phyloP scores from a whole-genome alignment of 2,113 vertebrate species.

The Myrmecophaga tridactyla region DNA sequence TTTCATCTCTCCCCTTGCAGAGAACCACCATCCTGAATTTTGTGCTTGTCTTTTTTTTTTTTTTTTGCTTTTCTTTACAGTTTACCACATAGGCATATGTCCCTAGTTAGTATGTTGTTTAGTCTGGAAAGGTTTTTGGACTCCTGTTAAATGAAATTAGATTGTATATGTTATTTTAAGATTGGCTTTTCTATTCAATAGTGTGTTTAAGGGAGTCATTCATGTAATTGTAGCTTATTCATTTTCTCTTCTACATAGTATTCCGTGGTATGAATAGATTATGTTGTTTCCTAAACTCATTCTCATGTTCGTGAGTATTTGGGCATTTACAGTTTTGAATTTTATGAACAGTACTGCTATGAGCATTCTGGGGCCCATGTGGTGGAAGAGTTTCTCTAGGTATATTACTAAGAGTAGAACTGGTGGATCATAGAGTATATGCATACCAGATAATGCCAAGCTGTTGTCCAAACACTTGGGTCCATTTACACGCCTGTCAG shows the following conservation, averaged over 20 bases:
- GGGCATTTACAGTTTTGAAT: background rate
- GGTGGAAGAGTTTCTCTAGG: background rate
- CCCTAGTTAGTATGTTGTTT: background rate
- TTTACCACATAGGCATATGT: background rate
- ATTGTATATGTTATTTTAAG: background rate
- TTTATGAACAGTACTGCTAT: background rate
- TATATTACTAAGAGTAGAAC: background rate
- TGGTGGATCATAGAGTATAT: background rate
- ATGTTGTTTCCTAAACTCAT: background rate
- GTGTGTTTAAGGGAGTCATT: background rate
- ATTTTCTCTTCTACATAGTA: background rate
- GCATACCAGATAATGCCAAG: background rate
- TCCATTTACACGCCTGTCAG: background rate
- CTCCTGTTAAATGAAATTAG: background rate
- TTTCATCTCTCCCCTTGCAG: background rate
- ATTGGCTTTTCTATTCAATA: background rate
- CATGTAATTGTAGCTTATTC: background rate
- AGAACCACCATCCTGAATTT: background rate
- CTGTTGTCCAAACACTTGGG: background rate
- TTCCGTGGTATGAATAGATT: background rate
- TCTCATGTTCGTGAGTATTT: background rate
- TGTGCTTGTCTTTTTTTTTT: background rate
- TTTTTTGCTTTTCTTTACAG: background rate
- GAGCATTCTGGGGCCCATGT: background rate
- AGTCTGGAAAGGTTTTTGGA: background rate